Evolutionary conservation across 2,888 invertebrate species (phyloP).

Genomic region (Eledone cirrhosa): DNA sequence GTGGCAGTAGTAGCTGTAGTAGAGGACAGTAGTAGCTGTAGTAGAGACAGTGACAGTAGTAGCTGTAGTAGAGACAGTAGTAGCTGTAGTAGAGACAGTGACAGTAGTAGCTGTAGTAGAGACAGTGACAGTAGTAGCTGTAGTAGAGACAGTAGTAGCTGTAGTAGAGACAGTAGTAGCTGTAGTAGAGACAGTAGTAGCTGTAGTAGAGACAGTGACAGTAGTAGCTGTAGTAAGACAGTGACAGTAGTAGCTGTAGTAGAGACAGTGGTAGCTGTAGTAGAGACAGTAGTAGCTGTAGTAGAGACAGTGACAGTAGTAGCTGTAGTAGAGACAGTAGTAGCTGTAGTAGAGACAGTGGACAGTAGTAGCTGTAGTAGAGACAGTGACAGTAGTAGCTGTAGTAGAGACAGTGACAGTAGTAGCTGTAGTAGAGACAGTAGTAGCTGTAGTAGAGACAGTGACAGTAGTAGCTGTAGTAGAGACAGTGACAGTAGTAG

Average conservation of each 20-base stretch:
- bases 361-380: too few species aligned
- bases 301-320: conserved; percentile 12
- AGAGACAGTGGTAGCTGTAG: conserved; percentile 12
- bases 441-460: background rate
- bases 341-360: conserved; percentile 1
- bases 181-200: conserved; percentile 4
- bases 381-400: too few species aligned
- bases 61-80: background rate
- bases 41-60: background rate
- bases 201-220: background rate
- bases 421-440: conserved; percentile 12
- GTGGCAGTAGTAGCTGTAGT: conserved; percentile 12
- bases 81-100: background rate
- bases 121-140: conserved; percentile 9
- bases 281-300: conserved; percentile 8
- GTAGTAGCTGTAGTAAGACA: background rate
- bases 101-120: conserved; percentile 12
- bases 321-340: conserved; percentile 12
- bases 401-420: background rate
- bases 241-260: conserved; percentile 15
- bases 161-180: conserved; percentile 1
- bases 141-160: conserved; percentile 9
- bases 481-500: background rate
- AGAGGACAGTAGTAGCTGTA: background rate
- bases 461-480: conserved; percentile 1